Evolutionary conservation across 2,113 vertebrate genomes (phyloP).

Genomic region (Synodontis membranacea): DNA sequence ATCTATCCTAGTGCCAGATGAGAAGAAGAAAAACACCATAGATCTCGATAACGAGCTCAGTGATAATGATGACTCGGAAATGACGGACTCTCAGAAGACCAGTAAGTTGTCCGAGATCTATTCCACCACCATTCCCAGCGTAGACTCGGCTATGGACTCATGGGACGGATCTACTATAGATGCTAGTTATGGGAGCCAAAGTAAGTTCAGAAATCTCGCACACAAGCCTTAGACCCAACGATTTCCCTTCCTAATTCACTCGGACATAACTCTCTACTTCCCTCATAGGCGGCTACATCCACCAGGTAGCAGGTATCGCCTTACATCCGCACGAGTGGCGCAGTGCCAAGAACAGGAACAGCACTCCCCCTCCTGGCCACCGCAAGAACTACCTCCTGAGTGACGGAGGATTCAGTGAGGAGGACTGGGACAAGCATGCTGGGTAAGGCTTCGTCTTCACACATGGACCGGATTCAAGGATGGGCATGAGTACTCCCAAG

Average conservation of each 20-base stretch:
- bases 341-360: constrained; percentile 78
- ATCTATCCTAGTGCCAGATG: constrained; percentile 68
- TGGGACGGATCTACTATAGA: constrained; percentile 92
- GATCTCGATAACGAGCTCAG: constrained; percentile 81
- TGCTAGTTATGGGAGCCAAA: constrained; percentile 86
- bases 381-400: constrained; percentile 85
- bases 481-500: neutral
- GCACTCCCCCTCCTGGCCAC: constrained; percentile 77
- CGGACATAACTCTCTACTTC: neutral
- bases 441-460: constrained; percentile 71
- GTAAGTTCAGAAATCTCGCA: constrained; percentile 60
- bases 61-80: constrained; percentile 82
- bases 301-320: constrained; percentile 77
- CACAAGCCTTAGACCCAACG: neutral
- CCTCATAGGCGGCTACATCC: constrained; percentile 76
- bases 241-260: neutral
- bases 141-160: constrained; percentile 94
- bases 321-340: constrained; percentile 86
- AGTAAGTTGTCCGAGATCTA: constrained; percentile 82
- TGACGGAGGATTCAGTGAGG: constrained; percentile 86
- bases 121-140: constrained; percentile 85
- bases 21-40: constrained; percentile 75
- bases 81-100: constrained; percentile 85
- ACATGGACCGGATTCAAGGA: neutral
- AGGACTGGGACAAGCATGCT: constrained; percentile 88